These are phyloP conservation scores for Acleris cristana DNA, from an alignment of 2,888 invertebrate genomes.

Conservation along the genomic window DNA sequence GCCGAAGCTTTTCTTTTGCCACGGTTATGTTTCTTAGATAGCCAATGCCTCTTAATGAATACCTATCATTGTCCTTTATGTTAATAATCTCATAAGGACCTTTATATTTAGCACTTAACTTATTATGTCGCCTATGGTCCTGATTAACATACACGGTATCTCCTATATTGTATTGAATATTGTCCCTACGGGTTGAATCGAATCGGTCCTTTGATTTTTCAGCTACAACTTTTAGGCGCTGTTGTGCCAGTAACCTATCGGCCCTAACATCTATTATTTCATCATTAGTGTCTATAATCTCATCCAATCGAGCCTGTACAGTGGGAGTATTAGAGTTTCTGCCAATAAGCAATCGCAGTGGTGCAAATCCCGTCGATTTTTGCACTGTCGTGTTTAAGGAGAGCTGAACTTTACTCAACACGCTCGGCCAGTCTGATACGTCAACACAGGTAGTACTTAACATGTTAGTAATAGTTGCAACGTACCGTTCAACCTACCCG, in stretches of 20 bases:
- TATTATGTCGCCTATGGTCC: constrained; percentile 25
- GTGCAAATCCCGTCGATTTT: constrained; percentile 14
- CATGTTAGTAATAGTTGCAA: constrained; percentile 6
- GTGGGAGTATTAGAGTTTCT: constrained; percentile 4
- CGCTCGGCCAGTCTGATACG: constrained; percentile 19
- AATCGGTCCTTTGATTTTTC: constrained; percentile 11
- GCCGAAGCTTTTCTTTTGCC: constrained; percentile 29
- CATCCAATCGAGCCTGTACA: constrained; percentile 7
- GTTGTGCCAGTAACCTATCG: constrained; percentile 3
- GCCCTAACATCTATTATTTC: constrained; percentile 8
- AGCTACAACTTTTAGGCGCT: constrained; percentile 3
- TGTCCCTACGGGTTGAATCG: constrained; percentile 13
- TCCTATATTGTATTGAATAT: constrained; percentile 2
- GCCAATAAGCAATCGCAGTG: constrained; percentile 6
- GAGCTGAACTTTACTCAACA: constrained; percentile 8
- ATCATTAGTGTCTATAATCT: neutral
- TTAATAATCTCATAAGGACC: constrained; percentile 24
- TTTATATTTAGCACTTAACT: constrained; percentile 26
- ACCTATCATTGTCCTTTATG: constrained; percentile 16
- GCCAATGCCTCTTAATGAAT: constrained; percentile 17
- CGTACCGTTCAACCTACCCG: constrained; percentile 11
- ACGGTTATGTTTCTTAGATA: constrained; percentile 18
- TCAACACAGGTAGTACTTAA: constrained; percentile 6
- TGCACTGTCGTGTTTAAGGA: constrained; percentile 7
- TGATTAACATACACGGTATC: constrained; percentile 24